Conservation (phyloP, 2,113 vertebrate genomes). For the Menidia beryllina region DNA sequence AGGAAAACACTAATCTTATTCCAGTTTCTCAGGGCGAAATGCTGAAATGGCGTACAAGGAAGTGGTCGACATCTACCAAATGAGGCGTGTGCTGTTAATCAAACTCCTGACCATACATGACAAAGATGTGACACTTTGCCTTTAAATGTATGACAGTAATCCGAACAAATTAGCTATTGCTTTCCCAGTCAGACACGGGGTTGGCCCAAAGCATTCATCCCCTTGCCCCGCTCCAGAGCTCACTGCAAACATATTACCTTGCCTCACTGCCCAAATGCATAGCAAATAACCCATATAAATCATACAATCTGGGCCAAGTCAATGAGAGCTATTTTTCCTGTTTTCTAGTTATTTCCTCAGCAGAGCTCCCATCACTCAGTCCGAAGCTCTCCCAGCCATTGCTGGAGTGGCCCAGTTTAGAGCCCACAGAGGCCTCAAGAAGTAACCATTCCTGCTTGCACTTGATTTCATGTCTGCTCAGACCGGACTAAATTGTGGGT, state of each 20-base stretch:
- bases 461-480: constrained; percentile 65
- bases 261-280: constrained; percentile 75
- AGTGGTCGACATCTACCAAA: background rate
- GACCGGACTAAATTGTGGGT: constrained; percentile 68
- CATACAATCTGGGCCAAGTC: constrained; percentile 81
- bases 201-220: constrained; percentile 57
- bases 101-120: constrained; percentile 26
- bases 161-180: constrained; percentile 63
- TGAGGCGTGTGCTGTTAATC: constrained; percentile 5
- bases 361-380: constrained; percentile 64
- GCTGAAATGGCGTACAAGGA: background rate
- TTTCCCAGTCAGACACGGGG: constrained; percentile 45
- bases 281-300: constrained; percentile 80
- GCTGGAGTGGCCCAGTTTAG: constrained; percentile 71
- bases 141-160: constrained; percentile 43
- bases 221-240: constrained; percentile 57
- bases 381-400: constrained; percentile 39
- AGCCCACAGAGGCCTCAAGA: constrained; percentile 61
- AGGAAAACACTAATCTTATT: background rate
- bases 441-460: constrained; percentile 65
- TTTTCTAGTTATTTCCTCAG: constrained; percentile 74
- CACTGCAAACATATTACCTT: constrained; percentile 76
- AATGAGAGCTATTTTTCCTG: constrained; percentile 63
- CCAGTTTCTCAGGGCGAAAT: background rate
- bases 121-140: constrained; percentile 11